These are phyloP conservation scores for Dilophus febrilis DNA, from an alignment of 2,888 invertebrate species.

Conservation along the genomic window DNA sequence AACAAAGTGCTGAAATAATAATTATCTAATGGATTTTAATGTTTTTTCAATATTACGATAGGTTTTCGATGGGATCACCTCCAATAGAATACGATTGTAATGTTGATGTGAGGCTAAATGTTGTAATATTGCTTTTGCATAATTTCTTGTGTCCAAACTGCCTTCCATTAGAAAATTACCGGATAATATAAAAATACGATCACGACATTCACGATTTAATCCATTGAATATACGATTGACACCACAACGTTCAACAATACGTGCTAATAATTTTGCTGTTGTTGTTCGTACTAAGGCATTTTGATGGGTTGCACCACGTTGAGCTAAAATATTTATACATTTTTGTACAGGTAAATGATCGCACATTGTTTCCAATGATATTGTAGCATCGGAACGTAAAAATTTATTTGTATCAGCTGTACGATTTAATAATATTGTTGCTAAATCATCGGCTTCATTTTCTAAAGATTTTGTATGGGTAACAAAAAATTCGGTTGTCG, in stretches of 20 bases:
- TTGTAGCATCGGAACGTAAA: slow-evolving; percentile 66
- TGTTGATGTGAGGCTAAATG: slow-evolving; percentile 52
- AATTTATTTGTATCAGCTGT: slow-evolving; percentile 91
- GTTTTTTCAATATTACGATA: slow-evolving; percentile 73
- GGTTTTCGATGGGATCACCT: slow-evolving; percentile 61
- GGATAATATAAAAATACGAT: slow-evolving; percentile 60
- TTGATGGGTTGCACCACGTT: slow-evolving; percentile 61
- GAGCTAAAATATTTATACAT: slow-evolving; percentile 45
- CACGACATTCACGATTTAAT: slow-evolving; percentile 58
- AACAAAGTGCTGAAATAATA: too few species aligned
- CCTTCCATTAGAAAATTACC: slow-evolving; percentile 76
- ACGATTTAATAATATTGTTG: slow-evolving; percentile 63
- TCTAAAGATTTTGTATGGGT: slow-evolving; percentile 39
- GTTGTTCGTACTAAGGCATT: slow-evolving; percentile 76
- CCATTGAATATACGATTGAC: slow-evolving; percentile 47
- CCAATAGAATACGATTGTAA: slow-evolving; percentile 59
- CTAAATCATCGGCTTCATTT: slow-evolving; percentile 74
- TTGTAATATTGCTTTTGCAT: slow-evolving; percentile 63
- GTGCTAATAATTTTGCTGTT: slow-evolving; percentile 58
- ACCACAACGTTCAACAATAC: slow-evolving; percentile 56
- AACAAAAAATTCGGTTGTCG: slow-evolving; percentile 63
- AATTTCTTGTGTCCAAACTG: slow-evolving; percentile 64
- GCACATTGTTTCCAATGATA: slow-evolving; percentile 66
- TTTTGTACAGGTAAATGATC: slow-evolving; percentile 53
- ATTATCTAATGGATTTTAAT: slow-evolving; percentile 32